Evolutionary conservation across 1,140 invertebrate species (phyloP).

Genomic region (Drosophila neocordata): DNA sequence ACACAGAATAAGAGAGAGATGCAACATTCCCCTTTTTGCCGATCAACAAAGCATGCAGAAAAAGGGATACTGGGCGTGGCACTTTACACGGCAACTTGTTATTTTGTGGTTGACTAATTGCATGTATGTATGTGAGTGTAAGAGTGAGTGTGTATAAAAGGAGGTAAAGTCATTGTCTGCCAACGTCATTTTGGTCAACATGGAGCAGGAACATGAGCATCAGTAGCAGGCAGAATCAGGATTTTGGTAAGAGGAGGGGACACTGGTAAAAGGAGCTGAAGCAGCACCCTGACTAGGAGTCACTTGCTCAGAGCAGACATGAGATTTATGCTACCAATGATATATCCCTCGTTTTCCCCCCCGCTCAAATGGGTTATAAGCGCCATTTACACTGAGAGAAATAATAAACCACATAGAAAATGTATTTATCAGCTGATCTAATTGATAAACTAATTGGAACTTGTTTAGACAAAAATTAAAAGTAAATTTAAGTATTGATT

Average conservation of each 20-base stretch:
- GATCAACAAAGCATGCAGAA: neutral
- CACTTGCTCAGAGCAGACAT: slow-evolving; percentile 61
- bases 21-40: slow-evolving; percentile 15
- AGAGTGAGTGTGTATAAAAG: slow-evolving; percentile 3
- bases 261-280: slow-evolving; percentile 8
- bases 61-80: slow-evolving; percentile 44
- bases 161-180: slow-evolving; percentile 33
- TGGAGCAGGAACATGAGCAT: slow-evolving; percentile 44
- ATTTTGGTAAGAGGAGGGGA: slow-evolving; percentile 1
- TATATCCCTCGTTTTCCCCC: slow-evolving; percentile 20
- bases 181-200: slow-evolving; percentile 46
- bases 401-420: neutral
- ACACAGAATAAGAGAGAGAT: neutral
- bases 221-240: slow-evolving; percentile 14
- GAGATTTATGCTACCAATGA: slow-evolving; percentile 66
- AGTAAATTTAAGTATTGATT: too few species aligned
- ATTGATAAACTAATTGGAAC: too few species aligned
- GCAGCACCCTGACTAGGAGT: slow-evolving; percentile 31
- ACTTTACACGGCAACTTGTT: slow-evolving; percentile 75
- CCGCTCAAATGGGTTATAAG: slow-evolving; percentile 41
- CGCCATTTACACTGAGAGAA: slow-evolving; percentile 14
- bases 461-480: too few species aligned
- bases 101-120: slow-evolving; percentile 76
- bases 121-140: slow-evolving; percentile 45
- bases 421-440: neutral